phyloP scores from a whole-genome alignment of 2,113 vertebrate species.

The Oenanthe melanoleuca region DNA sequence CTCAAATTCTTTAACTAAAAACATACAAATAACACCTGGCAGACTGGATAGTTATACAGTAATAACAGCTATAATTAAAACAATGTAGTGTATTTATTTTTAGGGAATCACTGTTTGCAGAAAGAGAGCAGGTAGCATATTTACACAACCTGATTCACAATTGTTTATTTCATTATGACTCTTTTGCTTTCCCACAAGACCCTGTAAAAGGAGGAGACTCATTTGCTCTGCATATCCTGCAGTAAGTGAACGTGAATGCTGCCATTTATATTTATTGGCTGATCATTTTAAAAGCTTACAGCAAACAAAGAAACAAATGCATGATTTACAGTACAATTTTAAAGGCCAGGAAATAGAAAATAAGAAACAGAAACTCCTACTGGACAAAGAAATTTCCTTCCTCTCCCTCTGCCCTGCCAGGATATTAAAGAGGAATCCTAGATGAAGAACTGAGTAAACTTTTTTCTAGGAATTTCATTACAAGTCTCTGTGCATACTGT shows the following conservation, averaged over 20 bases:
- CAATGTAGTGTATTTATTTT: neutral
- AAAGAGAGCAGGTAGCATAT: neutral
- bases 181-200: neutral
- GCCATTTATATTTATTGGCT: neutral
- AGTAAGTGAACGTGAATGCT: neutral
- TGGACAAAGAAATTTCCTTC: neutral
- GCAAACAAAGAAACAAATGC: neutral
- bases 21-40: neutral
- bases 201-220: neutral
- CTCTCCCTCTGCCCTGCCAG: neutral
- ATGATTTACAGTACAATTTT: neutral
- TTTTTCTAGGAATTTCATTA: neutral
- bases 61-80: neutral
- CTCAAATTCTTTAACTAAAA: neutral
- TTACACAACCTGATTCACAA: neutral
- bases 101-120: neutral
- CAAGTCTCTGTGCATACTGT: neutral
- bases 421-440: neutral
- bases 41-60: neutral
- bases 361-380: neutral
- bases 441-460: neutral
- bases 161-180: neutral
- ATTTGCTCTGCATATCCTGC: neutral
- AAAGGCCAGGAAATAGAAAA: neutral
- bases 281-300: neutral